Evolutionary conservation across 2,888 invertebrate species (phyloP).

Genomic region (Atrina japonica): DNA sequence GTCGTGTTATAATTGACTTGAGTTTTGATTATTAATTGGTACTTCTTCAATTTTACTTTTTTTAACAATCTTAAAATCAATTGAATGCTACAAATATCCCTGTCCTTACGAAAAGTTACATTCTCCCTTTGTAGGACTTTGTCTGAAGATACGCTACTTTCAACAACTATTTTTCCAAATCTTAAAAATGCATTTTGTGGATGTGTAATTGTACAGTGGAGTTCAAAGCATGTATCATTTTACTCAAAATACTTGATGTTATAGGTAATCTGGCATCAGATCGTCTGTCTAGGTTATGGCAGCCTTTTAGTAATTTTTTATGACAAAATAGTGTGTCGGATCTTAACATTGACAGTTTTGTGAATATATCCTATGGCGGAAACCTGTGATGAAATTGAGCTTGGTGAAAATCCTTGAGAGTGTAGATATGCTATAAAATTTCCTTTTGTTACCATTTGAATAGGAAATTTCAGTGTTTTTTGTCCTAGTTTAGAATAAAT

Average conservation of each 20-base stretch:
- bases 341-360: slow-evolving; percentile 16
- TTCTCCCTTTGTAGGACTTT: slow-evolving; percentile 9
- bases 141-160: not conserved
- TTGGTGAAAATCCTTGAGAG: not conserved
- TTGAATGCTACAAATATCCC: no score
- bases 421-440: slow-evolving; percentile 35
- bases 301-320: slow-evolving; percentile 22
- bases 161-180: slow-evolving; percentile 28
- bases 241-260: slow-evolving; percentile 1
- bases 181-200: slow-evolving; percentile 33
- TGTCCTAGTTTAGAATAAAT: not conserved
- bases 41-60: no score
- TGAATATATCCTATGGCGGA: slow-evolving; percentile 36
- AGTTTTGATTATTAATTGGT: no score
- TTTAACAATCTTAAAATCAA: no score
- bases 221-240: not conserved
- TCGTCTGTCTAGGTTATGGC: not conserved
- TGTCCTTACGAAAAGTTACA: no score
- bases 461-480: not conserved
- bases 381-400: slow-evolving; percentile 31
- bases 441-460: not conserved
- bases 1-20: no score
- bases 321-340: slow-evolving; percentile 21
- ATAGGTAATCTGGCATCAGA: not conserved
- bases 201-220: not conserved